Evolutionary conservation across 2,888 invertebrate species (phyloP), one percentile per base, ranked within the genome.

Genomic region (Fissipunctia ypsillon): DNA sequence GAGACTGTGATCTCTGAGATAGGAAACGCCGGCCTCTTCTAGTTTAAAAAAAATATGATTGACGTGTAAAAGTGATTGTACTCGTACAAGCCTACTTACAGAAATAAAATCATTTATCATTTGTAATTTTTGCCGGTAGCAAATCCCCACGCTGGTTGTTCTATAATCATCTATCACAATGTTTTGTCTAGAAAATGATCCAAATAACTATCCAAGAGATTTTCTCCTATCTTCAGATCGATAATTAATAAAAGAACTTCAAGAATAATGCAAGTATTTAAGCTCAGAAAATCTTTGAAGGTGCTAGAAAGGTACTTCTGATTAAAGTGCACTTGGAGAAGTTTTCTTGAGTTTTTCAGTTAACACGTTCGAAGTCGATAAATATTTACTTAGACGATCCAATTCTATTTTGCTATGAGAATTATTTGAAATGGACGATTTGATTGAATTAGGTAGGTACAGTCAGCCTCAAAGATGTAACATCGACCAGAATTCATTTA

Each of bases 271-370:
- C n/a, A 50, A 78, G 65, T 71, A 25, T 63, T 78, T 64, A 14
- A 71, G 57, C 52, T 80, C 22, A 50, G 63, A 61, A 79, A 79
- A 56, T 63, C 25, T 28, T 73, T 41, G 2, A 48, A 72, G 63
- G 48, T 67, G 73, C 63, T 63, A 6, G 16, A 79, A 63, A 52
- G 80, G 66, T 57, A 52, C 80, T 79, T 67, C 43, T 54, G 28
- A 59, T 54, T 54, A 45, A 56, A 80, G 57, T 80, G 61, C 57
- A 67, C 48, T 64, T 16, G 38, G 5, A 28, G n/a, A 63, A 79
- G 66, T 83, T 79, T 83, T 72, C 84, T 67, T 59, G 54, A 79
- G 31, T 79, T 52, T 61, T 48, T 57, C 35, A 63, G 31, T 57
- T 28, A 61, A 56, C 52, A 52, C 60, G 43, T 61, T 61, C 48